Base-by-base conservation (phyloP, 2,113 vertebrate species). In the Lipophrys pholis region DNA sequence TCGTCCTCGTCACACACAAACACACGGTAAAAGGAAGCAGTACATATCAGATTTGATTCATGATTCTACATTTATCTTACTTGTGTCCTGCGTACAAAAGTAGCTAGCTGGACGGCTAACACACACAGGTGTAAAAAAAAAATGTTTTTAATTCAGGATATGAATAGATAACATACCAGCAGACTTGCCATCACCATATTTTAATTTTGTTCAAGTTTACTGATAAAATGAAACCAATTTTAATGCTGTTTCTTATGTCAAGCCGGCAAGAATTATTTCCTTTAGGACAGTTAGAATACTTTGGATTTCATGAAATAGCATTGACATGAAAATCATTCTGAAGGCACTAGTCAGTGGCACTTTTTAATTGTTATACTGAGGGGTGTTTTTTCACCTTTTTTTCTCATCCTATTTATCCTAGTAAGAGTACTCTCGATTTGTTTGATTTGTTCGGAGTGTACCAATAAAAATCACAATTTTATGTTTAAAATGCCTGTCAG, bases 51-150 rank as follows among this genome's bases (percentile, higher is more conserved):
- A 71, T 84, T 81, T 78, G 45, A 89, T 57, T 73, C 45, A 61
- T 69, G 62, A 52, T 55, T 83, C 69, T 72, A 70, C 74, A 84
- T 80, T 64, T 79, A 42, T 54, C 69, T 53, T 76, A 45, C 39
- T 76, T 57, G 63, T 81, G 79, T 73, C 68, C 50, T 35, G 60
- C 60, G 74, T 69, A 75, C 61, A 62, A 73, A 57, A 68, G 64
- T 8, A 74, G 77, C 53, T 84, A 56, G 57, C 48, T 35, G 43
- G 60, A 11, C 16, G 7, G 78, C 65, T 85, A 76, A 75, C 36
- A 59, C 51, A n/a, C 7, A 16, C n/a, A n/a, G n/a, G n/a, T 71
- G 65, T 86, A 70, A 81, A 76, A 84, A 87, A 77, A 72, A 82
- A 76, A 72, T 48, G 38, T 56, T 1, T 56, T n/a, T 38, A 52